Conservation (phyloP, 1,140 invertebrate species). For the Charaxes varanes region DNA sequence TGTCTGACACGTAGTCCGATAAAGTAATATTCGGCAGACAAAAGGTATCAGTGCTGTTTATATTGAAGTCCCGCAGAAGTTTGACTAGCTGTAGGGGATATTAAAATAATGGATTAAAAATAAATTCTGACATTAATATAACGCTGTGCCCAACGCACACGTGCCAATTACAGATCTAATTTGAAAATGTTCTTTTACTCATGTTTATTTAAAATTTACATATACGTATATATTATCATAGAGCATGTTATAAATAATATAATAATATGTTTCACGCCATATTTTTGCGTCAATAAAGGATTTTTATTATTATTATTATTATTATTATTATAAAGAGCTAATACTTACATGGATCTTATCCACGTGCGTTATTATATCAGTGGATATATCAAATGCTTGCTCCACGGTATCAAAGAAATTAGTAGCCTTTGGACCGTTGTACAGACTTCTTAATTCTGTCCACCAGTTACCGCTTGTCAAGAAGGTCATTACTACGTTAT, state of each 20-base stretch:
- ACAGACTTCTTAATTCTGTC: constrained; percentile 37
- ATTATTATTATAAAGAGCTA: too few relatives aligned
- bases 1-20: constrained; percentile 58
- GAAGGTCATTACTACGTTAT: constrained; percentile 45
- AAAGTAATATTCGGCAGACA: constrained; percentile 46
- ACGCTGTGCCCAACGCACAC: too few relatives aligned
- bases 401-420: constrained; percentile 47
- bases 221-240: too few relatives aligned
- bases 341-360: constrained; percentile 63
- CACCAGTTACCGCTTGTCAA: constrained; percentile 62
- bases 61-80: constrained; percentile 52
- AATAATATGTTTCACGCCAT: too few relatives aligned
- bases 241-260: too few relatives aligned
- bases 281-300: too few relatives aligned
- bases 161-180: too few relatives aligned
- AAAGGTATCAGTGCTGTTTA: constrained; percentile 46
- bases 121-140: too few relatives aligned
- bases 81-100: constrained; percentile 57
- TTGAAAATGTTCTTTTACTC: too few relatives aligned
- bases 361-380: constrained; percentile 50
- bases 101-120: too few relatives aligned
- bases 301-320: too few relatives aligned
- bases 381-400: constrained; percentile 45
- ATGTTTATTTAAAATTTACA: too few relatives aligned
- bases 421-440: constrained; percentile 37